Evolutionary conservation across 2,797 vertebrate genomes (phyloP).

Genomic region (Peromyscus nudipes): DNA sequence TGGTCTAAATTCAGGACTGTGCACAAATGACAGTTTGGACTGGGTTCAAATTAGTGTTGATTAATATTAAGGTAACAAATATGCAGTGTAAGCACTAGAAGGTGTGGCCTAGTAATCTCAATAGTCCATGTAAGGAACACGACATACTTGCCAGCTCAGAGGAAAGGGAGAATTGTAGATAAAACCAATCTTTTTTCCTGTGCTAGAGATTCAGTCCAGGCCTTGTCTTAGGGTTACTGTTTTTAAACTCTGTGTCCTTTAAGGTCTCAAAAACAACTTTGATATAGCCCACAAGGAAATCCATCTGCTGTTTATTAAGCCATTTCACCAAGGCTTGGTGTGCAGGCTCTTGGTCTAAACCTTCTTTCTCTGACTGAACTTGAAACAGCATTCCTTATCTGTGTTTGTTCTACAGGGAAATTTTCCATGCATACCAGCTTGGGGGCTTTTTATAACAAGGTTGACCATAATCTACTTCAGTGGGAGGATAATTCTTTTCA

Average conservation of each 20-base stretch:
- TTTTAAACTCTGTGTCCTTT: conserved; percentile 35
- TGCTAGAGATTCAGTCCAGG: background rate
- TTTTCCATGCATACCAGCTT: conserved; percentile 39
- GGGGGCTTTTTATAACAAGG: conserved; percentile 21
- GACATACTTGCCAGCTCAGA: background rate
- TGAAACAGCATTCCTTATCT: conserved; percentile 30
- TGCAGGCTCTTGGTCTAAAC: background rate
- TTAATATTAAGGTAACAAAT: conserved; percentile 45
- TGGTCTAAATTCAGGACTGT: conserved; percentile 30
- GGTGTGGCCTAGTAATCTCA: background rate
- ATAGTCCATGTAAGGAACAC: background rate
- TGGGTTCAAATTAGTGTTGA: background rate
- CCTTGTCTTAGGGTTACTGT: background rate
- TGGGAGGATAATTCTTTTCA: conserved; percentile 1
- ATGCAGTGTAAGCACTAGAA: background rate
- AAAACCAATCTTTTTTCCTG: background rate
- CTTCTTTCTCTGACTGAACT: conserved; percentile 4
- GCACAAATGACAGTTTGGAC: conserved; percentile 14
- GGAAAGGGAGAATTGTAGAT: background rate
- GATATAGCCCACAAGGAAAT: background rate
- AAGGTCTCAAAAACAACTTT: conserved; percentile 18
- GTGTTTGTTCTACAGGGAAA: background rate
- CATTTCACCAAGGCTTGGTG: conserved; percentile 12
- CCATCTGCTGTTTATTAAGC: conserved; percentile 20
- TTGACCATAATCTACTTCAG: conserved; percentile 24